Evolutionary conservation across 2,888 invertebrate genomes (phyloP).

Genomic region (Ischnura elegans): DNA sequence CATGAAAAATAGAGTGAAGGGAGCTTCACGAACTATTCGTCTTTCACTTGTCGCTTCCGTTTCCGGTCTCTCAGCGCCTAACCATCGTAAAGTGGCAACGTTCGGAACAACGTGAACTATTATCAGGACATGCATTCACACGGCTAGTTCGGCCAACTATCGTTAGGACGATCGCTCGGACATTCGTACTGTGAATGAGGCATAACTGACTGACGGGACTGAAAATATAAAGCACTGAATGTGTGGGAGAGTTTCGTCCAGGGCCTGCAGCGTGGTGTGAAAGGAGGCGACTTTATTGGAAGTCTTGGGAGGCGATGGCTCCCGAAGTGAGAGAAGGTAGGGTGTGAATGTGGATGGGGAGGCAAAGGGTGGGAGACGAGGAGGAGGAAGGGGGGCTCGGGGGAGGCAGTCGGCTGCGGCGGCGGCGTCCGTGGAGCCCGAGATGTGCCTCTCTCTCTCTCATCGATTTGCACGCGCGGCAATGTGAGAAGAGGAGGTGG

Average conservation of each 20-base stretch:
- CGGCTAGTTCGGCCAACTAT: too few species aligned
- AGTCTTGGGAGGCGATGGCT: conserved; percentile 1
- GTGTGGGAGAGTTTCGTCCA: neutral
- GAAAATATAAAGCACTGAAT: neutral
- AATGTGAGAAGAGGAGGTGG: neutral
- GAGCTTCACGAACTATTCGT: too few species aligned
- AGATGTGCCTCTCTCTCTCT: conserved; percentile 10
- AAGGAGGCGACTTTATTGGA: conserved; percentile 53
- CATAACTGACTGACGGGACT: neutral
- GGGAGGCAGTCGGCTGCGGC: neutral
- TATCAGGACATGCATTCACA: too few species aligned
- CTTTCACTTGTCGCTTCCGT: too few species aligned
- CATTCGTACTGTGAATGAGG: too few species aligned
- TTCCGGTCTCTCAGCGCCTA: too few species aligned
- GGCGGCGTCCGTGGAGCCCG: neutral
- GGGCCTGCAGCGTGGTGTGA: neutral
- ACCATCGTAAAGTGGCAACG: too few species aligned
- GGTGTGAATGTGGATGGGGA: neutral
- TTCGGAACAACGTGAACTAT: too few species aligned
- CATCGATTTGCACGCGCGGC: conserved; percentile 62
- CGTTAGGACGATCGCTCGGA: too few species aligned
- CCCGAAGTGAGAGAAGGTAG: neutral
- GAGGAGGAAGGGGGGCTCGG: conserved; percentile 10
- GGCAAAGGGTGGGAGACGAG: neutral
- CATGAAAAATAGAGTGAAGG: too few species aligned